Base-by-base conservation (phyloP, 1,140 invertebrate species). In the Aporrectodea caliginosa region DNA sequence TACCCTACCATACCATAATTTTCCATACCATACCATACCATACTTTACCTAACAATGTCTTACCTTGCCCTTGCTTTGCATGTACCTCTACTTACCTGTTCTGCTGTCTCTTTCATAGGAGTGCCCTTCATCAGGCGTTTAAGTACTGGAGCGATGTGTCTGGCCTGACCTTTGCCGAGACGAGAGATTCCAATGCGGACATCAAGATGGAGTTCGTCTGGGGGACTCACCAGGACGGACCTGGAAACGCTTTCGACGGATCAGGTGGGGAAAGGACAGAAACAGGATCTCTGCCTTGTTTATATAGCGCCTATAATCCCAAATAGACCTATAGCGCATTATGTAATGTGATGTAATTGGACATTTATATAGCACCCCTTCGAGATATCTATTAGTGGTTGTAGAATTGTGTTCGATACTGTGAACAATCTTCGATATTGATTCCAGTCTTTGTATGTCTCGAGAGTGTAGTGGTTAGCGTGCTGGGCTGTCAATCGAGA, bases 191-290 rank as follows among this genome's bases (percentile, higher is more conserved):
- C 1, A 43, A 81, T 22, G 70, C 69, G 31, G 71, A 81, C 31
- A 73, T 78, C 22, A 27, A 81, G 6, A 73, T 81, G 69, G 58
- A 79, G 31, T 81, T 81, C 31, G 77, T 43, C 2, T 27, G 30
- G 0, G 77, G 80, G 1, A 16, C 73, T 16, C 77, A 81, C 68
- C 43, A 77, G 1, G 77, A 81, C 30, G 80, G 77, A 27, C 27
- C 70, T 69, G 71, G 72, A 43, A 79, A 79, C 72, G 74, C 75
- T 22, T 81, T 81, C 34, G 81, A 81, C 29, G 75, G 81, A n/a
- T 68, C 70, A 27, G 74, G 78, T 77, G 70, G 30, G 72, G 27
- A 6, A 29, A 1, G 14, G n/a, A 32, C 32, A 31, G 30, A 72
- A 69, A 35, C 27, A 35, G 0, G 32, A 0, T 32, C 16, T 58